Evolutionary conservation across 2,888 invertebrate species (phyloP), one percentile per base, ranked within the genome.

Genomic region (Hydropsyche betteni): DNA sequence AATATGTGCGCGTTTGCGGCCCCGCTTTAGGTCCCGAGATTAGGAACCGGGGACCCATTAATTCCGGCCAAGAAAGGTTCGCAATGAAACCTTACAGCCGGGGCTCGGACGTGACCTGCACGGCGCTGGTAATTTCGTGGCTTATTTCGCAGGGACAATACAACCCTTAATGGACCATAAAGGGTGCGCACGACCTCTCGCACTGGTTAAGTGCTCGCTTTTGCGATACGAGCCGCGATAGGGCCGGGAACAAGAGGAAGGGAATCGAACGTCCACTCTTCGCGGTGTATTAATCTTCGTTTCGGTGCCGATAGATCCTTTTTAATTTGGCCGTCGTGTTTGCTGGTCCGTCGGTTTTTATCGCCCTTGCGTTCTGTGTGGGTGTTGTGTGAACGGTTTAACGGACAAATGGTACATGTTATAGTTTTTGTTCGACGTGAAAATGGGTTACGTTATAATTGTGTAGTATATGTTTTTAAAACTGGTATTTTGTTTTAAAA

Each of bases 81-180:
- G 52, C 53, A 70, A 70, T 70, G 70, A 70, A 70, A 70, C 70
- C 52, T 70, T 70, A 70, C 53, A 70, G 70, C 36, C 64, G 36
- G 44, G 64, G 52, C 52, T 53, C 53, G 68, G 68, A 74, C 74
- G 74, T 74, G 74, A 69, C 74, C 64, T 64, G 64, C 33, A 64
- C 64, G 6, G 33, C 8, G 34, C 38, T 36, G 52, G 70, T 70
- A 70, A 70, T 70, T 70, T 69, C 74, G 69, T 68, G 74, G 69
- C 52, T 55, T 69, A 74, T 69, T 69, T 69, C 69, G 50, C 53
- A 53, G 55, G 55, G 44, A 74, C 74, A 74, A 74, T 69, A 74
- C 69, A 74, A 38, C 68, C 69, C 53, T 74, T 74, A 74, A 53
- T 74, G 74, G 74, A 55, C 44, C 74, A 69, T 74, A 68, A 74